Conservation (phyloP, 2,797 vertebrate genomes). For the Gila robusta region DNA sequence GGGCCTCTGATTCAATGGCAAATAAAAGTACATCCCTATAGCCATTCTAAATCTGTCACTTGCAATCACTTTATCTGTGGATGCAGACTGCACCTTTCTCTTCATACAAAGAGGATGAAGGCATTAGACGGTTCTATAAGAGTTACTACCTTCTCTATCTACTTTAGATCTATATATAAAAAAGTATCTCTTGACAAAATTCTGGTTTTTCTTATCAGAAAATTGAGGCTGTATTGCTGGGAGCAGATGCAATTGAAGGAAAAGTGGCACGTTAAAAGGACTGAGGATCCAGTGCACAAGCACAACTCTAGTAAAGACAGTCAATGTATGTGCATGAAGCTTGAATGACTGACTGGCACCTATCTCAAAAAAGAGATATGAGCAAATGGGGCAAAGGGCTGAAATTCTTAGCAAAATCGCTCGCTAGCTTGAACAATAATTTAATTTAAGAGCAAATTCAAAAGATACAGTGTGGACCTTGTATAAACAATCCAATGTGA, state of each 20-base stretch:
- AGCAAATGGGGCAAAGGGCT: constrained; percentile 6
- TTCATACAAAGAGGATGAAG: constrained; percentile 66
- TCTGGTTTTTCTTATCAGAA: constrained; percentile 81
- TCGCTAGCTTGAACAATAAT: background rate
- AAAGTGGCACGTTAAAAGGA: constrained; percentile 73
- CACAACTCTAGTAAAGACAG: constrained; percentile 38
- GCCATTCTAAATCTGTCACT: constrained; percentile 70
- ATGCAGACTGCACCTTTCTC: constrained; percentile 59
- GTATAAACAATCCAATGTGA: background rate
- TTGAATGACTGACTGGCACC: constrained; percentile 37
- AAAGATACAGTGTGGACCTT: background rate
- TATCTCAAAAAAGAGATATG: constrained; percentile 30
- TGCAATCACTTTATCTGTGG: constrained; percentile 65
- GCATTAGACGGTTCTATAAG: constrained; percentile 70
- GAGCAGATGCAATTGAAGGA: constrained; percentile 64
- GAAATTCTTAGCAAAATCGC: background rate
- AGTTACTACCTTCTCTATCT: constrained; percentile 72
- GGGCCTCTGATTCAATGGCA: constrained; percentile 64
- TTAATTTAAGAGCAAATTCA: background rate
- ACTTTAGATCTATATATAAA: constrained; percentile 77
- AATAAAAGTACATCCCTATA: constrained; percentile 58
- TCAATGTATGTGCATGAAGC: constrained; percentile 44
- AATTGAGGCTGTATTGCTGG: constrained; percentile 79
- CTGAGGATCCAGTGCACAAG: constrained; percentile 36
- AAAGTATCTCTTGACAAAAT: constrained; percentile 80